Evolutionary conservation across 2,113 vertebrate species (phyloP).

Genomic region (Sisor rabdophorus): DNA sequence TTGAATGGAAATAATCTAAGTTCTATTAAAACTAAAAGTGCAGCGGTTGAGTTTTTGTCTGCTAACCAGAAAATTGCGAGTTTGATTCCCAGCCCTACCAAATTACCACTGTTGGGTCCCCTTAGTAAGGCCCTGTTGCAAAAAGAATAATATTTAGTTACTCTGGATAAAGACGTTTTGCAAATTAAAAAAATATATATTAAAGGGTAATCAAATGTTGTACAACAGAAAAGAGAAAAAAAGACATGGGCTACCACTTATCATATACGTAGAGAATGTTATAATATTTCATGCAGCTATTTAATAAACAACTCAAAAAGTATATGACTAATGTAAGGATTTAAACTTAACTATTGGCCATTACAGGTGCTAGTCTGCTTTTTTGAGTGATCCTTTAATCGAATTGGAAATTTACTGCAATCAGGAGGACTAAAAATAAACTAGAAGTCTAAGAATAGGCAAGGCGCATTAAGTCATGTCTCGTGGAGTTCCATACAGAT

Average conservation of each 20-base stretch:
- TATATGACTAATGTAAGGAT: background rate
- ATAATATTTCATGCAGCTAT: background rate
- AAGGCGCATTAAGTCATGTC: conserved; percentile 42
- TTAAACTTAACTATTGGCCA: background rate
- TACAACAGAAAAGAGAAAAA: background rate
- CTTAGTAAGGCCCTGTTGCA: too few relatives aligned
- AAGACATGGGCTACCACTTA: background rate
- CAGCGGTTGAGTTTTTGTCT: too few relatives aligned
- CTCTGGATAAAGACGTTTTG: too few relatives aligned
- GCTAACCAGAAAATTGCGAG: too few relatives aligned
- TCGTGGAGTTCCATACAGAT: conserved; percentile 57
- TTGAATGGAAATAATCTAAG: too few relatives aligned
- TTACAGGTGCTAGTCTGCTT: conserved; percentile 8
- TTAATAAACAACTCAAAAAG: background rate
- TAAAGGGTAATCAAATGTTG: background rate
- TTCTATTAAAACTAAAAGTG: too few relatives aligned
- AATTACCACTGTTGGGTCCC: too few relatives aligned
- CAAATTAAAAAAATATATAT: too few relatives aligned
- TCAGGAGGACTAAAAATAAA: conserved; percentile 64
- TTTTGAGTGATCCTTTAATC: conserved; percentile 51
- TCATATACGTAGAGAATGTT: background rate
- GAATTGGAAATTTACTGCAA: conserved; percentile 51
- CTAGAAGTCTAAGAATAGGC: conserved; percentile 53
- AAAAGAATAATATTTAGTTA: too few relatives aligned
- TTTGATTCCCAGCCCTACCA: too few relatives aligned